Conservation (phyloP, 2,888 invertebrate species). For the Himalopsyche japonica region DNA sequence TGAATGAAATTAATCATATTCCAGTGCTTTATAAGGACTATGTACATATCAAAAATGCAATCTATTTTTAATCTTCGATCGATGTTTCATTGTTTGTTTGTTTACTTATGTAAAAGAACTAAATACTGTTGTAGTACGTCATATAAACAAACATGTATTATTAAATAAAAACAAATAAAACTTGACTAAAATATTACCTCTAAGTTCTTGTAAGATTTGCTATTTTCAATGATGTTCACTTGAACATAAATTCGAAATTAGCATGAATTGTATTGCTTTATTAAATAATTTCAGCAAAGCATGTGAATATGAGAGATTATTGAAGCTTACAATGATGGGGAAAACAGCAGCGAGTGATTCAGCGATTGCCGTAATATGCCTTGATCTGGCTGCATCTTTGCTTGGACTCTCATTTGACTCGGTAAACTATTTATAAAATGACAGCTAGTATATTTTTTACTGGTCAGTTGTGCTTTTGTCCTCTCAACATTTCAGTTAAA, state of each 20-base stretch:
- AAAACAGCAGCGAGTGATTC: constrained; percentile 60
- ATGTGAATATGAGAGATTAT: constrained; percentile 56
- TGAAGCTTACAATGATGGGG: constrained; percentile 54
- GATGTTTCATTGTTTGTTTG: not conserved
- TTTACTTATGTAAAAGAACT: not conserved
- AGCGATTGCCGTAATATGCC: constrained; percentile 63
- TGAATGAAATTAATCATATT: not conserved
- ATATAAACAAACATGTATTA: too few species aligned
- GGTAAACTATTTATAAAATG: constrained; percentile 44
- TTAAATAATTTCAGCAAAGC: constrained; percentile 53
- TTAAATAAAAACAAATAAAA: too few species aligned
- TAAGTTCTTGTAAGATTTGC: too few species aligned
- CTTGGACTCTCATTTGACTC: constrained; percentile 59
- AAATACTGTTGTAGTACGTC: not conserved
- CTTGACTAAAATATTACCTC: too few species aligned
- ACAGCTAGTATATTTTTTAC: too few species aligned
- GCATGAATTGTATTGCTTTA: too few species aligned
- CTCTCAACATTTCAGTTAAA: too few species aligned
- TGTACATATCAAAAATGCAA: not conserved
- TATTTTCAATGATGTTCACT: too few species aligned
- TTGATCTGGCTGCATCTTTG: constrained; percentile 62
- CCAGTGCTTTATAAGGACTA: not conserved
- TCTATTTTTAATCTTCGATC: not conserved
- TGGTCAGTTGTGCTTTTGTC: too few species aligned
- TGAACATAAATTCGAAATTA: too few species aligned